These are phyloP conservation scores for Stichodactyla helianthus DNA, from an alignment of 64 coral and sea anemone genomes.

Conservation along the genomic window DNA sequence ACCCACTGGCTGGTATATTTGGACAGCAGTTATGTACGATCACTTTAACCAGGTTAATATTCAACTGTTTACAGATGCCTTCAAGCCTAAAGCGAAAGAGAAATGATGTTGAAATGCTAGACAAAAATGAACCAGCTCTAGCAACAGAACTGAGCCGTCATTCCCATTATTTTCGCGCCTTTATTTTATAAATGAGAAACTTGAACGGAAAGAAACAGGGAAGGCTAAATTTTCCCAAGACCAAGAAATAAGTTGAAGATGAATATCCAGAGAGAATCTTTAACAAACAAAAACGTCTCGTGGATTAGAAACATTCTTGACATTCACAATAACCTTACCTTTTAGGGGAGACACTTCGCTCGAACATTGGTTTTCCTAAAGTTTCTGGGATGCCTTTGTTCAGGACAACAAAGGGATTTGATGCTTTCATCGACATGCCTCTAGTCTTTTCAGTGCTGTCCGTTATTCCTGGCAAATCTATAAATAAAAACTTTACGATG, in stretches of 20 bases:
- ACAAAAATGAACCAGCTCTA: too few relatives aligned
- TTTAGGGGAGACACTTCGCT: conserved; percentile 77
- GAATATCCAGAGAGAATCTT: too few relatives aligned
- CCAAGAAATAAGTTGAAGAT: too few relatives aligned
- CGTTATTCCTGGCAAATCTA: neutral
- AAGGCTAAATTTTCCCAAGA: too few relatives aligned
- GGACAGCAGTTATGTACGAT: conserved; percentile 96
- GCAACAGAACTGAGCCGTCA: too few relatives aligned
- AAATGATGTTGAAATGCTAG: too few relatives aligned
- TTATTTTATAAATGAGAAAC: too few relatives aligned
- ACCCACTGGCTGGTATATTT: conserved; percentile 23
- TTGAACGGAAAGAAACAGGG: too few relatives aligned
- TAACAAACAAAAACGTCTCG: too few relatives aligned
- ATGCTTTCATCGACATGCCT: conserved; percentile 12
- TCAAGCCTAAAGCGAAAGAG: conserved; percentile 60
- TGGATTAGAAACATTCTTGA: too few relatives aligned
- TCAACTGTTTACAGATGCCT: conserved; percentile 65
- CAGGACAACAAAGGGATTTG: conserved; percentile 92
- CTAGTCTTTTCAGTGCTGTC: neutral
- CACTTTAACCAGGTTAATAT: conserved; percentile 81
- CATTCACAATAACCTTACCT: conserved; percentile 40
- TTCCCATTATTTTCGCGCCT: too few relatives aligned
- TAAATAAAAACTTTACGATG: neutral
- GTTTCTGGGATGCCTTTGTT: conserved; percentile 82
- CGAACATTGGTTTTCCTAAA: conserved; percentile 86